These are phyloP conservation scores for Hemithea aestivaria DNA, from an alignment of 2,888 invertebrate species.

Conservation along the genomic window DNA sequence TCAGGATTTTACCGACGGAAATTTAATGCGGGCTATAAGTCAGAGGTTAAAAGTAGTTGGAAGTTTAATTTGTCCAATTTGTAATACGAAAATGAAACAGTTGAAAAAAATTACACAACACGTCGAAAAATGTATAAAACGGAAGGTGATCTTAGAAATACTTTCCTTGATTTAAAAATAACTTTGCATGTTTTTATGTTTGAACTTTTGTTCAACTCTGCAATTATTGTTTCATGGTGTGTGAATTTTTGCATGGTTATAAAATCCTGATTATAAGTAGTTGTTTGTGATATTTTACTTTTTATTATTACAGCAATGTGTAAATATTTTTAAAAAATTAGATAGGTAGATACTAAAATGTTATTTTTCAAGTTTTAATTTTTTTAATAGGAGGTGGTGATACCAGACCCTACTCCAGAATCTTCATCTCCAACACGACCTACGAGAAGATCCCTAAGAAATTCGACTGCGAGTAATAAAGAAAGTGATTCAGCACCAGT, in stretches of 20 bases:
- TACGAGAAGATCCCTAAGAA: not conserved
- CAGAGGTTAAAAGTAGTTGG: slow-evolving; percentile 29
- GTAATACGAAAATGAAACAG: slow-evolving; percentile 30
- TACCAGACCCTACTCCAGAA: not conserved
- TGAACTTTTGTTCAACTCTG: too few species aligned
- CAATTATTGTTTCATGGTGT: too few species aligned
- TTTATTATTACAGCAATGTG: too few species aligned
- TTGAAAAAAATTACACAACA: slow-evolving; percentile 36
- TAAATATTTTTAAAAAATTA: too few species aligned
- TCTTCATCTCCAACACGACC: not conserved
- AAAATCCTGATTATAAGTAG: too few species aligned
- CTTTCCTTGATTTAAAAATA: too few species aligned
- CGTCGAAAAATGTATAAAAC: slow-evolving; percentile 32
- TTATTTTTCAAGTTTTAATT: too few species aligned
- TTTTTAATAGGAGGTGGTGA: too few species aligned
- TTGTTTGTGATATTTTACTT: not conserved
- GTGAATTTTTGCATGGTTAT: too few species aligned
- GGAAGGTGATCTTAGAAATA: slow-evolving; percentile 22
- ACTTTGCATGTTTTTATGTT: too few species aligned
- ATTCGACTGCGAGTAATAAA: not conserved
- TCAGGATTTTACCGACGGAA: slow-evolving; percentile 39
- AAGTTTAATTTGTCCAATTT: slow-evolving; percentile 40
- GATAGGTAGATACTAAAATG: too few species aligned
- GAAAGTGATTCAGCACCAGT: not conserved
- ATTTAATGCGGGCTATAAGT: slow-evolving; percentile 33